Conservation (phyloP, 2,797 vertebrate species). For the Glyptemys insculpta region DNA sequence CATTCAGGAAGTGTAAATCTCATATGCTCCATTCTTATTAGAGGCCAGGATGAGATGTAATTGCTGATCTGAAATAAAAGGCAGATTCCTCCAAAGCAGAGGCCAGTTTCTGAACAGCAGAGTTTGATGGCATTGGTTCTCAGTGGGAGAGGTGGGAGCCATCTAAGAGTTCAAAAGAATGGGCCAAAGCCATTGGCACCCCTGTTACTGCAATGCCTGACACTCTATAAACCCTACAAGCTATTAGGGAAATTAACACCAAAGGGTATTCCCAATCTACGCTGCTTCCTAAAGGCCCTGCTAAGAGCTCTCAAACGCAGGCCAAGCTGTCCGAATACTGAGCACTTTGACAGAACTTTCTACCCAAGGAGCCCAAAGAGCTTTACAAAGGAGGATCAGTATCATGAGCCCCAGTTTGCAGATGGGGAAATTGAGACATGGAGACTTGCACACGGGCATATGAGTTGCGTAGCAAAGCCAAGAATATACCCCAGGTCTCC, state of each 20-base stretch:
- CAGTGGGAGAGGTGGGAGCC: neutral
- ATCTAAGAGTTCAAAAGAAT: constrained; percentile 9
- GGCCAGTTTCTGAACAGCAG: constrained; percentile 26
- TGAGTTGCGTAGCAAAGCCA: neutral
- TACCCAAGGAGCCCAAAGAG: neutral
- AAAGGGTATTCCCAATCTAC: neutral
- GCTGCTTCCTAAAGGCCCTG: neutral
- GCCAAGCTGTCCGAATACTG: neutral
- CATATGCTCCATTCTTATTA: constrained; percentile 52
- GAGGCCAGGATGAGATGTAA: constrained; percentile 48
- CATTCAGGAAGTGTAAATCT: constrained; percentile 51
- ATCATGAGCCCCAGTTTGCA: neutral
- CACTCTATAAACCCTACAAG: neutral
- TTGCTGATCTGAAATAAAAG: constrained; percentile 58
- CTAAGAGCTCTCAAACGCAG: neutral
- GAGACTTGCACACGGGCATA: neutral
- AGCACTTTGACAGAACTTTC: neutral
- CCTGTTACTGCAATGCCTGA: neutral
- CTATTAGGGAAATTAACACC: neutral
- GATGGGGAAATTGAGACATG: neutral
- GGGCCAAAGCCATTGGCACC: neutral
- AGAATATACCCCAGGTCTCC: neutral
- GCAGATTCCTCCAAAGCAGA: constrained; percentile 42
- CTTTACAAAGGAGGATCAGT: neutral
- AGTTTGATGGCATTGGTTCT: constrained; percentile 10